Evolutionary conservation across 2,797 vertebrate genomes (phyloP).

Genomic region (Galagoides demidoff): DNA sequence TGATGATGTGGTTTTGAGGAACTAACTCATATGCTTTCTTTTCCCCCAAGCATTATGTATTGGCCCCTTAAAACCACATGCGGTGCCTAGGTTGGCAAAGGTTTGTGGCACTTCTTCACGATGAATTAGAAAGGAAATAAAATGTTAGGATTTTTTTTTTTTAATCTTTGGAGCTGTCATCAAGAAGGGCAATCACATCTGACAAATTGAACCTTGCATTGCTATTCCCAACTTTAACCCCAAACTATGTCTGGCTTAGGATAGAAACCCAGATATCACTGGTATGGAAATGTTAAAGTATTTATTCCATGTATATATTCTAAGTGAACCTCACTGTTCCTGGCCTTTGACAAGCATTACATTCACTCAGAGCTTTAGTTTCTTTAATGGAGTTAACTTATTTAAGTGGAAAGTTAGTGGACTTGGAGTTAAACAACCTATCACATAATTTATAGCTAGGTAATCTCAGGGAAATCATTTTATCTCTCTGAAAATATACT

Average conservation of each 20-base stretch:
- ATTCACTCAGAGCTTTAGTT: neutral
- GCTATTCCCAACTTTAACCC: neutral
- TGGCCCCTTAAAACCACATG: too few relatives aligned
- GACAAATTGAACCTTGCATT: neutral
- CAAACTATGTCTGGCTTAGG: neutral
- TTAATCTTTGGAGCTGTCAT: neutral
- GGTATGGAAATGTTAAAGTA: neutral
- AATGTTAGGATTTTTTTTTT: neutral
- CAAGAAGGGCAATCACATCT: neutral
- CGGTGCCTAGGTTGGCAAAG: neutral
- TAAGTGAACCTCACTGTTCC: conserved; percentile 1
- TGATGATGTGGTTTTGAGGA: neutral
- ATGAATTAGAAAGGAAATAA: neutral
- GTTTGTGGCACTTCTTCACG: neutral
- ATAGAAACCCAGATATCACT: neutral
- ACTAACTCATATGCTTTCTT: neutral
- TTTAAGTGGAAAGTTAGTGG: neutral
- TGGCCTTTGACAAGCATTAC: neutral
- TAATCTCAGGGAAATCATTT: neutral
- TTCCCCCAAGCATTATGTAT: neutral
- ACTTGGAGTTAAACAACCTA: neutral
- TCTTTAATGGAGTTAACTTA: conserved; percentile 11
- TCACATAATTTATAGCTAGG: neutral
- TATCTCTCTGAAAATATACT: neutral
- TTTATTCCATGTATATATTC: neutral